Percentiles rank a stretch among this genome's conserved stretches.
Evolutionary conservation across 2,888 invertebrate genomes (phyloP).

Genomic region (Microctonus aethiopoides): DNA sequence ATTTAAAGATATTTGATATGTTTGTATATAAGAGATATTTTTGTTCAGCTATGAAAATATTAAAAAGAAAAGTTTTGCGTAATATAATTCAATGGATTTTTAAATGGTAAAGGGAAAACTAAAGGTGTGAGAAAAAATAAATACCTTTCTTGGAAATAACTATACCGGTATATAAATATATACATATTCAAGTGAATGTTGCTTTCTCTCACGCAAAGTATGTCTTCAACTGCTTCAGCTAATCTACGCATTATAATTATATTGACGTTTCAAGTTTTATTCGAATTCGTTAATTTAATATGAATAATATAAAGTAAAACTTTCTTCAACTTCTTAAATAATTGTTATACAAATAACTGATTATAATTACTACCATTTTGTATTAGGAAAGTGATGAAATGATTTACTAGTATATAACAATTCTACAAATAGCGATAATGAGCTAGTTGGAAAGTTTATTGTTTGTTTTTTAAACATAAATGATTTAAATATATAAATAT

Average conservation of each 20-base stretch:
- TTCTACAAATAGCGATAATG: background rate
- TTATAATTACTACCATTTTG: background rate
- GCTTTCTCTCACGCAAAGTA: background rate
- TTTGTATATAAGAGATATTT: constrained; percentile 23
- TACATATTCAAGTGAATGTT: background rate
- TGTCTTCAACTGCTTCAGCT: no score
- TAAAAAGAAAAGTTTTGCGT: constrained; percentile 44
- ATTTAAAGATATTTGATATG: constrained; percentile 42
- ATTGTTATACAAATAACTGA: background rate
- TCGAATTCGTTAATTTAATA: background rate
- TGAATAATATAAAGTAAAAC: background rate
- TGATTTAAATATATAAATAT: background rate
- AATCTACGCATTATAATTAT: background rate
- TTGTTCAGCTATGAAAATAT: constrained; percentile 55
- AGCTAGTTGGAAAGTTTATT: background rate
- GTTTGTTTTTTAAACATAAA: no score
- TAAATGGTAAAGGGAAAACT: background rate
- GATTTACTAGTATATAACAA: no score
- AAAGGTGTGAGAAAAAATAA: constrained; percentile 38
- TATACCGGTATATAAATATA: background rate
- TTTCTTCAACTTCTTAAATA: background rate
- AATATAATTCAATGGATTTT: constrained; percentile 48
- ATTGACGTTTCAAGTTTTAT: background rate
- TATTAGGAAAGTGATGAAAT: background rate
- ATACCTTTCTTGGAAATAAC: constrained; percentile 37